Evolutionary conservation across 2,888 invertebrate genomes (phyloP).

Genomic region (Lasioglossum marginatum): DNA sequence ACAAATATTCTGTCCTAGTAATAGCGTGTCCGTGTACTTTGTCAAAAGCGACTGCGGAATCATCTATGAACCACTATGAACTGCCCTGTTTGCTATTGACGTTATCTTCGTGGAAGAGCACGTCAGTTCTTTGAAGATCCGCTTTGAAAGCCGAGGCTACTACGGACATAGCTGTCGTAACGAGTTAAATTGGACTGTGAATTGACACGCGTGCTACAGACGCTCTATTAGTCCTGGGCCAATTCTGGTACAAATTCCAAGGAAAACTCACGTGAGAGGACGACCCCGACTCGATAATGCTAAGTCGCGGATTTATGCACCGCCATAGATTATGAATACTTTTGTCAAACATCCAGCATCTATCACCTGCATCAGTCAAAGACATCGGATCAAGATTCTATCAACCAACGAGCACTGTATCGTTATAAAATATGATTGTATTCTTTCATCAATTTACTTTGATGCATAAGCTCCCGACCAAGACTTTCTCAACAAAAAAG

Average conservation of each 20-base stretch:
- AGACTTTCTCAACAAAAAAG: not conserved
- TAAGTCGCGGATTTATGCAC: not conserved
- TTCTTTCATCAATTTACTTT: not conserved
- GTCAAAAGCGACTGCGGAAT: constrained; percentile 26
- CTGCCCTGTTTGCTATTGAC: constrained; percentile 66
- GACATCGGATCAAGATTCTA: not conserved
- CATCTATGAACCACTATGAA: constrained; percentile 24
- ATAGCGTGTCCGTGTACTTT: constrained; percentile 38
- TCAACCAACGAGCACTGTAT: not conserved
- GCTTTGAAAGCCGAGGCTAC: constrained; percentile 56
- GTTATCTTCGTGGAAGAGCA: constrained; percentile 57
- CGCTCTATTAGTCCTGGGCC: constrained; percentile 53
- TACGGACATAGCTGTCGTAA: constrained; percentile 58
- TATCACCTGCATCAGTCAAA: not conserved
- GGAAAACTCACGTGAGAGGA: constrained; percentile 25
- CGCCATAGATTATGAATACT: not conserved
- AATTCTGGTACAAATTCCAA: constrained; percentile 3
- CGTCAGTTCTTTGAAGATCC: constrained; percentile 55
- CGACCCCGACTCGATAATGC: constrained; percentile 27
- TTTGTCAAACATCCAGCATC: not conserved
- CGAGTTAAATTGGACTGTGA: constrained; percentile 66
- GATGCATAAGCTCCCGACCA: too few relatives aligned
- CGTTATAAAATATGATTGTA: not conserved
- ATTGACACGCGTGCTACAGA: constrained; percentile 50
- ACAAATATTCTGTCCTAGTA: constrained; percentile 34